A percentile compares a stretch with the other conserved stretches of the same genome.
Evolutionary conservation across 1,140 invertebrate genomes (phyloP).

Genomic region (Uloborus diversus): DNA sequence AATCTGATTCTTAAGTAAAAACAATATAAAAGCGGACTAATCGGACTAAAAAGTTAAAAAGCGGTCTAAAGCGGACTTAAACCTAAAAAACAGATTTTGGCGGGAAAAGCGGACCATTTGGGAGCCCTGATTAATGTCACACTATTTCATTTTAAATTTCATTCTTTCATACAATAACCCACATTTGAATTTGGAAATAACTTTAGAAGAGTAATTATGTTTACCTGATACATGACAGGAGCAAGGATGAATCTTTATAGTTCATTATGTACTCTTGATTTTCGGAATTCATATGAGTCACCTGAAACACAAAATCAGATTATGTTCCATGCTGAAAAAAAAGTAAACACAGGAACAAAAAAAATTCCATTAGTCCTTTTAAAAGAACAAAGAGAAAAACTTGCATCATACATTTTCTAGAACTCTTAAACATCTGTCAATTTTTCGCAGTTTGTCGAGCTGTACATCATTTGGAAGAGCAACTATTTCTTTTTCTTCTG

Average conservation of each 20-base stretch:
- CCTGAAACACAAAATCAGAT: slow-evolving; percentile 69
- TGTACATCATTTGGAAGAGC: slow-evolving; percentile 64
- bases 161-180: too few relatives aligned
- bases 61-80: too few relatives aligned
- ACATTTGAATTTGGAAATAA: too few relatives aligned
- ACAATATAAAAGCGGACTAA: too few relatives aligned
- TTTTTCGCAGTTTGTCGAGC: slow-evolving; percentile 86
- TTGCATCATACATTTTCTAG: slow-evolving; percentile 88
- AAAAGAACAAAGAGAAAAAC: slow-evolving; percentile 1
- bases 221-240: slow-evolving; percentile 59
- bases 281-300: slow-evolving; percentile 94
- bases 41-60: too few relatives aligned
- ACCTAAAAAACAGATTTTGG: too few relatives aligned
- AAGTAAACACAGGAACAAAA: slow-evolving; percentile 42
- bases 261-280: slow-evolving; percentile 91
- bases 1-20: too few relatives aligned
- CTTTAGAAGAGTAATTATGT: too few relatives aligned
- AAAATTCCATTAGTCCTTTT: neutral
- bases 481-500: slow-evolving; percentile 34
- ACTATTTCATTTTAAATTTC: too few relatives aligned
- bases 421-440: slow-evolving; percentile 93
- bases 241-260: slow-evolving; percentile 76
- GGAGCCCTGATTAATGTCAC: too few relatives aligned
- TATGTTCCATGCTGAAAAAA: slow-evolving; percentile 27
- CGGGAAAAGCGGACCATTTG: too few relatives aligned